A percentile compares a stretch with the other conserved stretches of the same genome.
These are phyloP conservation scores for Geophilus truncorum DNA, from an alignment of 2,888 invertebrate species.

Conservation along the genomic window DNA sequence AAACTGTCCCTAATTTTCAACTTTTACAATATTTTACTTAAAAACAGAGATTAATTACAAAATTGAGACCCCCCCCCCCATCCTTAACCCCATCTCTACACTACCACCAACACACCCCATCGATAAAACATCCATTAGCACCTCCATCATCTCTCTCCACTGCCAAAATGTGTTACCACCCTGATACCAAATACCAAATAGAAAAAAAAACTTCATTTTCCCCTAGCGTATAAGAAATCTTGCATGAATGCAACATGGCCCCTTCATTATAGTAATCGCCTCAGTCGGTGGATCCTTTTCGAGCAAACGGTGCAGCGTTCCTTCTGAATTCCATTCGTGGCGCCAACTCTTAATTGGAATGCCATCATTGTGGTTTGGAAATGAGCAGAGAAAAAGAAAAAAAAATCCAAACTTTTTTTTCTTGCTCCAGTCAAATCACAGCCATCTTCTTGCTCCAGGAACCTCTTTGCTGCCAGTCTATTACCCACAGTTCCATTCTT, in stretches of 20 bases:
- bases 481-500: not conserved
- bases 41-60: no score
- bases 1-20: no score
- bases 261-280: not conserved
- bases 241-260: not conserved
- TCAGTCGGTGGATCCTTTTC: not conserved
- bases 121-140: not conserved
- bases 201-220: no score
- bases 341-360: not conserved
- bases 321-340: not conserved
- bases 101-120: no score
- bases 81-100: no score
- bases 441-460: not conserved
- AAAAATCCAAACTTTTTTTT: not conserved
- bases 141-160: not conserved
- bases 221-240: no score
- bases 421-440: not conserved
- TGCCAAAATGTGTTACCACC: not conserved
- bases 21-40: no score
- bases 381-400: not conserved
- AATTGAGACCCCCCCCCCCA: no score
- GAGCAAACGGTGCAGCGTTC: not conserved
- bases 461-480: not conserved
- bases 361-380: not conserved
- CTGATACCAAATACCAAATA: not conserved